Conservation (phyloP, 2,888 invertebrate species). For the Papilio elwesi region DNA sequence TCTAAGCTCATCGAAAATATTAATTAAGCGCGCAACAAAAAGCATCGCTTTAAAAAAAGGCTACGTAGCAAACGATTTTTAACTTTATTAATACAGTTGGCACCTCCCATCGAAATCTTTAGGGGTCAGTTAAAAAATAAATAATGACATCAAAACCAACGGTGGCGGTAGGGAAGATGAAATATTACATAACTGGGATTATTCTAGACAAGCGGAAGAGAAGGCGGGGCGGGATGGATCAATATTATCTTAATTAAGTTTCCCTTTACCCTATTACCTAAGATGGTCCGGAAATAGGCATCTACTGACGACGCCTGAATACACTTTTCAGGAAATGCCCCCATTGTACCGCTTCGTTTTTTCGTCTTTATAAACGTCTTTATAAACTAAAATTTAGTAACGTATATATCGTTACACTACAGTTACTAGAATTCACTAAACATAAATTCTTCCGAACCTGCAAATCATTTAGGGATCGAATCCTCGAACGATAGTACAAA, state of each 20-base stretch:
- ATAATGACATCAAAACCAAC: constrained; percentile 66
- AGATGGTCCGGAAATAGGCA: no score
- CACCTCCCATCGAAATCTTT: constrained; percentile 22
- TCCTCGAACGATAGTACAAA: no score
- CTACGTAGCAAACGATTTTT: constrained; percentile 33
- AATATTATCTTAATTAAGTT: constrained; percentile 43
- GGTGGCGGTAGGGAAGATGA: constrained; percentile 66
- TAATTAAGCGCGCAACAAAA: constrained; percentile 23
- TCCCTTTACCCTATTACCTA: constrained; percentile 10
- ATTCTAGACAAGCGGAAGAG: constrained; percentile 41
- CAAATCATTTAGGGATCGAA: no score
- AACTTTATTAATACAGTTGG: constrained; percentile 31
- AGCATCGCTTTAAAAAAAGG: constrained; percentile 1
- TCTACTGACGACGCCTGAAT: no score
- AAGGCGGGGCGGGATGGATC: constrained; percentile 47
- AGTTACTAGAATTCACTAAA: no score
- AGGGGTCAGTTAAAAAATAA: constrained; percentile 54
- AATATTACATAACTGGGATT: constrained; percentile 49
- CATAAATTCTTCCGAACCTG: no score
- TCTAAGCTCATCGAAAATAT: constrained; percentile 12
- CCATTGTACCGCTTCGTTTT: no score
- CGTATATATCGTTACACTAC: no score
- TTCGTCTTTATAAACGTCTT: no score
- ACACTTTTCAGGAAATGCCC: no score
- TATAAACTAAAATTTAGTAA: no score